phyloP scores from a whole-genome alignment of 1,140 invertebrate species.

The Odontomachus brunneus region DNA sequence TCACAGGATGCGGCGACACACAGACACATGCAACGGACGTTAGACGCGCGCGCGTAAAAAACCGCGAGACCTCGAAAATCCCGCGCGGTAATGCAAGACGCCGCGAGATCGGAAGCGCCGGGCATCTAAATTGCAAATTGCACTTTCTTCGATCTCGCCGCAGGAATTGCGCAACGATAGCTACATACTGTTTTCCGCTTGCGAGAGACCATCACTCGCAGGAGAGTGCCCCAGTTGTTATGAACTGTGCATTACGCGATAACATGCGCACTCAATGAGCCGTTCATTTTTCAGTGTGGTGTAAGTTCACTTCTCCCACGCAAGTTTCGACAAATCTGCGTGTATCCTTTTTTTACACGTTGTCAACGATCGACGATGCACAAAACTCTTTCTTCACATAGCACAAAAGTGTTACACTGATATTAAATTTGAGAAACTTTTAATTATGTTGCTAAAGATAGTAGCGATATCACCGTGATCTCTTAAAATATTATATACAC shows the following conservation, averaged over 20 bases:
- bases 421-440: too few relatives aligned
- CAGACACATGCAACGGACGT: neutral
- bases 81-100: neutral
- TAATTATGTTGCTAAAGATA: too few relatives aligned
- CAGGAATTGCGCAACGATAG: slow-evolving; percentile 38
- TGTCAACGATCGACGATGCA: too few relatives aligned
- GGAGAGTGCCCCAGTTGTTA: slow-evolving; percentile 40
- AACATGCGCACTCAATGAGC: slow-evolving; percentile 19
- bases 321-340: neutral
- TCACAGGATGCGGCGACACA: slow-evolving; percentile 8
- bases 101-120: slow-evolving; percentile 11
- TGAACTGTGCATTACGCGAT: slow-evolving; percentile 9
- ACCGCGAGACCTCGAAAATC: slow-evolving; percentile 13
- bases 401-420: too few relatives aligned
- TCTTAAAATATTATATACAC: too few relatives aligned
- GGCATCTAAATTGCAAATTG: slow-evolving; percentile 54
- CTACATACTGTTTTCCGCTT: slow-evolving; percentile 47
- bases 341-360: too few relatives aligned
- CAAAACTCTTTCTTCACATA: too few relatives aligned
- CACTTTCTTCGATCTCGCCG: slow-evolving; percentile 53
- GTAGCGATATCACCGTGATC: too few relatives aligned
- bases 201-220: slow-evolving; percentile 36
- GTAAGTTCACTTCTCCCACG: neutral
- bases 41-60: neutral
- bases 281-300: slow-evolving; percentile 6